phyloP scores from a whole-genome alignment of 2,113 vertebrate species.

The Microcebus jonahi region DNA sequence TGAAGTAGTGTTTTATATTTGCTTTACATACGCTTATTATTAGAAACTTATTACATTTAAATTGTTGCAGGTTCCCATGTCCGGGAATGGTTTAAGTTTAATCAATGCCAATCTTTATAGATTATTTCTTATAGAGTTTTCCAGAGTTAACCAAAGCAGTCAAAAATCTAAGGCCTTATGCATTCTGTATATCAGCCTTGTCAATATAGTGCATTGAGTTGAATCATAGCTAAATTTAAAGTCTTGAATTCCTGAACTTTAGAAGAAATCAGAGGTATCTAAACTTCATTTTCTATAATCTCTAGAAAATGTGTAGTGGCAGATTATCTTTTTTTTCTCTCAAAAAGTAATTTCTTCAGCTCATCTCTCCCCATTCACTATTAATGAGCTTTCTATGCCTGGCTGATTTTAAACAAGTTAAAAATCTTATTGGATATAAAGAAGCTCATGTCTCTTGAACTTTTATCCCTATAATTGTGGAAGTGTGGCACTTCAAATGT shows the following conservation, averaged over 20 bases:
- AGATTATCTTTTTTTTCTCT: not conserved
- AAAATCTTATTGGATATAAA: conserved; percentile 35
- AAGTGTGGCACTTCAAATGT: not conserved
- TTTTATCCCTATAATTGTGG: conserved; percentile 35
- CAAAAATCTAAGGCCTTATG: not conserved
- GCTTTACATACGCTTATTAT: not conserved
- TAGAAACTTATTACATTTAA: not conserved
- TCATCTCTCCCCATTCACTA: not conserved
- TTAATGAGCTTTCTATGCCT: conserved; percentile 58
- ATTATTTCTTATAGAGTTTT: not conserved
- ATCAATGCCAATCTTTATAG: not conserved
- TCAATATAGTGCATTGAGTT: conserved; percentile 6
- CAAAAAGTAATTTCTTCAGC: conserved; percentile 38
- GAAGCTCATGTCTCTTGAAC: not conserved
- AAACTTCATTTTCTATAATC: conserved; percentile 1
- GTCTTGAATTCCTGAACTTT: conserved; percentile 3
- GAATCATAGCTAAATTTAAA: conserved; percentile 19
- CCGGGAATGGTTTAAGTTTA: not conserved
- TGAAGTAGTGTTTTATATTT: not conserved
- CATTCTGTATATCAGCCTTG: not conserved
- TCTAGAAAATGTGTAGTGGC: not conserved
- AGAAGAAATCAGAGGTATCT: not conserved
- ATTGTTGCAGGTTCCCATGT: not conserved
- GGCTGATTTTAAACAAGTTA: conserved; percentile 60
- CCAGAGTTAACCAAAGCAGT: not conserved